Evolutionary conservation across 2,888 invertebrate genomes (phyloP), one percentile per base, ranked within the genome.

Genomic region (Ligdia adustata): DNA sequence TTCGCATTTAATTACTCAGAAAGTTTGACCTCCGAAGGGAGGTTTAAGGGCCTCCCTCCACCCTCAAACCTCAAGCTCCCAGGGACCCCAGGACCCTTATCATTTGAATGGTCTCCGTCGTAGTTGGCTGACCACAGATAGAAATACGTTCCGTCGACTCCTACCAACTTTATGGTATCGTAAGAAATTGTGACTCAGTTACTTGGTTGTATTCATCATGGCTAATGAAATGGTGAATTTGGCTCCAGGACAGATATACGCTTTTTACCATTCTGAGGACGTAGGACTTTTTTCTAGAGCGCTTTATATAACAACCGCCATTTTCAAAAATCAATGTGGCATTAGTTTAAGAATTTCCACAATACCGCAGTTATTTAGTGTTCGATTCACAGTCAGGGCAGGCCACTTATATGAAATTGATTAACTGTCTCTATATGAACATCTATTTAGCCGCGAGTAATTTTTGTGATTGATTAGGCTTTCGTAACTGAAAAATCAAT

Each of bases 1-100:
- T 37, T 45, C 46, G 50, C 46, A 49, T 55, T 57, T 60, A 55
- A 60, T 60, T 60, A 57, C 49, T 47, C 44, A 49, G 45, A 55
- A 52, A 55, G 47, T 57, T 52, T 38, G 42, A 38, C 45, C 40
- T 40, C 27, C 9, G 9, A 27, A 48, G n/a, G n/a, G n/a, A n/a
- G n/a, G n/a, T 22, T 22, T 22, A n/a, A 5, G 7, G 6, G 1
- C 22, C 16, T 5, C 5, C 16, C 5, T 16, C 5, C 16, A 16
- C 16, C 1, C 22, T n/a, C 22, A 34, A 37, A 37, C 37, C 37
- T 37, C 37, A 37, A 37, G 24, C 27, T 6, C n/a, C n/a, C 22
- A 14, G 33, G 34, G 18, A 18, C 32, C 20, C 27, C n/a, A 4
- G 34, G 27, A 47, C 47, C 47, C 47, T 37, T 27, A 47, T 47